A percentile compares a stretch with the other conserved stretches of the same genome.
These are phyloP conservation scores for Caenorhabditis latens DNA, from an alignment of 1,140 invertebrate genomes.

Conservation along the genomic window DNA sequence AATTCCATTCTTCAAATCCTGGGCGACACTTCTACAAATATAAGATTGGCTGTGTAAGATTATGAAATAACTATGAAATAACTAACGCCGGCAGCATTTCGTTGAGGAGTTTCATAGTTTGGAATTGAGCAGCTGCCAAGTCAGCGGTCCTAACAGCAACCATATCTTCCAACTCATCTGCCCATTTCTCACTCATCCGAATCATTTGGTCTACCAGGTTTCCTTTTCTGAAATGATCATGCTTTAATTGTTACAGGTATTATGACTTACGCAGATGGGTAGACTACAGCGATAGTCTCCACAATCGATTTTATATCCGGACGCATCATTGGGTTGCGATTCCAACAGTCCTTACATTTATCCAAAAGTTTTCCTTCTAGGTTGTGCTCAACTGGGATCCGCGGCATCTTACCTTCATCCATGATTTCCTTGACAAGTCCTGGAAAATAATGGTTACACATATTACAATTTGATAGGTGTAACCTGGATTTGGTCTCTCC, in stretches of 20 bases:
- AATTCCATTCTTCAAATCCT: slow-evolving; percentile 90
- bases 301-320: slow-evolving; percentile 68
- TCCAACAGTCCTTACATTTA: slow-evolving; percentile 70
- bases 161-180: slow-evolving; percentile 76
- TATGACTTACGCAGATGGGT: slow-evolving; percentile 69
- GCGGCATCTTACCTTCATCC: not conserved
- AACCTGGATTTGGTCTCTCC: slow-evolving; percentile 1
- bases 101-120: slow-evolving; percentile 76
- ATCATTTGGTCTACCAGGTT: slow-evolving; percentile 78
- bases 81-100: slow-evolving; percentile 78
- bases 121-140: slow-evolving; percentile 73
- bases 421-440: not conserved
- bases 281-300: slow-evolving; percentile 68
- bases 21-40: slow-evolving; percentile 85
- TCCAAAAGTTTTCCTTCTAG: not conserved
- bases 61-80: no score
- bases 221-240: slow-evolving; percentile 71
- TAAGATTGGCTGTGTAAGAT: not conserved
- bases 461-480: not conserved
- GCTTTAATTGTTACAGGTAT: not conserved
- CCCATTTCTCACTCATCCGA: slow-evolving; percentile 78
- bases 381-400: not conserved
- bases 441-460: not conserved
- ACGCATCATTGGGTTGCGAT: slow-evolving; percentile 67
- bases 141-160: slow-evolving; percentile 75